Percentiles rank a stretch among this genome's conserved stretches.
phyloP scores from a whole-genome alignment of 2,113 vertebrate species.

The Ammodramus savannarum region DNA sequence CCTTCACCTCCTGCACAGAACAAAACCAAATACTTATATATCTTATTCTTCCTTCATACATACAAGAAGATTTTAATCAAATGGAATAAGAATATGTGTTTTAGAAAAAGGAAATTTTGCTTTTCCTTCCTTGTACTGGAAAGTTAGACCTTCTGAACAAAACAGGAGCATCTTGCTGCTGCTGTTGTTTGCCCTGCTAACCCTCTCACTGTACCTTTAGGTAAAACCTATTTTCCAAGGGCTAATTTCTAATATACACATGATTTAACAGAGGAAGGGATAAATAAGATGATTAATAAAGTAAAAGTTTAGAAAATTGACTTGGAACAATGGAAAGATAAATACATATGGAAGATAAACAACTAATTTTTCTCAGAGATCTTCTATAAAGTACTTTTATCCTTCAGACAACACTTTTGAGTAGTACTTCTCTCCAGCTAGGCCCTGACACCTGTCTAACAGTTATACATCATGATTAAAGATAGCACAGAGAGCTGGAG shows the following conservation, averaged over 20 bases:
- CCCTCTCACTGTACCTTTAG: neutral
- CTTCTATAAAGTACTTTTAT: neutral
- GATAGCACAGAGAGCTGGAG: neutral
- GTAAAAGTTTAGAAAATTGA: neutral
- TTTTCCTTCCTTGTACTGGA: neutral
- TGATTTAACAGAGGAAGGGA: neutral
- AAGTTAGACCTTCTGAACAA: neutral
- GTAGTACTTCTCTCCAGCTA: neutral
- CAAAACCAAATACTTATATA: neutral
- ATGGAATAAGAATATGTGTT: neutral
- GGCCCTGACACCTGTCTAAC: neutral
- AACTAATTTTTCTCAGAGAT: neutral
- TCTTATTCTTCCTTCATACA: neutral
- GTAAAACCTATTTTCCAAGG: neutral
- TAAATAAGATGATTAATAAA: neutral
- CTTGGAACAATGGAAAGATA: neutral
- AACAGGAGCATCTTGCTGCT: neutral
- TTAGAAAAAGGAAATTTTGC: neutral
- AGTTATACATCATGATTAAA: neutral
- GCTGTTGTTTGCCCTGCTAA: neutral
- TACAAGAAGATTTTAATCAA: neutral
- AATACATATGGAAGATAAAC: neutral
- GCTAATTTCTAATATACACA: neutral
- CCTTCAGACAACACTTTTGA: neutral
- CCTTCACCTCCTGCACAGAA: neutral